Conservation (phyloP, 2,888 invertebrate genomes). For the Phyllotreta striolata region DNA sequence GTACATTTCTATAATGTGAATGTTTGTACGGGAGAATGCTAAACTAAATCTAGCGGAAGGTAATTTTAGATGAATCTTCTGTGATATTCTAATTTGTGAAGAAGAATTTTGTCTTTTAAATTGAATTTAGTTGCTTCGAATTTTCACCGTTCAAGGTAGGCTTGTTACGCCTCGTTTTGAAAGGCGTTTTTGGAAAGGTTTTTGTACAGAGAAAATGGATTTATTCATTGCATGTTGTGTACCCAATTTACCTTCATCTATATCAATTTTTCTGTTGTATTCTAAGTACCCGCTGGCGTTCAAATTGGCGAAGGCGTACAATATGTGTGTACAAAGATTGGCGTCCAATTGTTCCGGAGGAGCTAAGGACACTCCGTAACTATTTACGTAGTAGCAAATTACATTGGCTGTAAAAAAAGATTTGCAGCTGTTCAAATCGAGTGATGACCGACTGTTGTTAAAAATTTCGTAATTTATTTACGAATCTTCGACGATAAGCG, state of each 20-base stretch:
- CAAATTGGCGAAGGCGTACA: slow-evolving; percentile 44
- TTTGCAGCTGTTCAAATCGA: neutral
- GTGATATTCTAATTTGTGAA: no score
- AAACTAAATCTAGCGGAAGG: no score
- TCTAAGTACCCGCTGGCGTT: slow-evolving; percentile 22
- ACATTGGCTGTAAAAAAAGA: slow-evolving; percentile 28
- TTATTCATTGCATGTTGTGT: no score
- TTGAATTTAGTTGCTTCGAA: no score
- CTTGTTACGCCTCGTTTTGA: no score
- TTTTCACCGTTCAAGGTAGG: no score
- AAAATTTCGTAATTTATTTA: neutral
- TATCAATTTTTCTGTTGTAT: slow-evolving; percentile 22
- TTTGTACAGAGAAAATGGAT: no score
- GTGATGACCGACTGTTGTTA: neutral
- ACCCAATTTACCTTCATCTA: slow-evolving; percentile 23
- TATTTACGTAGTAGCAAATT: slow-evolving; percentile 27
- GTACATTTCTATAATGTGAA: slow-evolving; percentile 23
- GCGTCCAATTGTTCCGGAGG: slow-evolving; percentile 38
- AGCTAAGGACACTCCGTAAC: slow-evolving; percentile 15
- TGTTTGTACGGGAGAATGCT: no score
- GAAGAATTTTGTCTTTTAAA: no score
- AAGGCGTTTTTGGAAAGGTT: no score
- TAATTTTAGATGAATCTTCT: no score
- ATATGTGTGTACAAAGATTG: slow-evolving; percentile 47
- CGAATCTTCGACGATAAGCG: no score